These are phyloP conservation scores for Lasioglossum leucozonium DNA, from an alignment of 2,888 invertebrate genomes.

Conservation along the genomic window DNA sequence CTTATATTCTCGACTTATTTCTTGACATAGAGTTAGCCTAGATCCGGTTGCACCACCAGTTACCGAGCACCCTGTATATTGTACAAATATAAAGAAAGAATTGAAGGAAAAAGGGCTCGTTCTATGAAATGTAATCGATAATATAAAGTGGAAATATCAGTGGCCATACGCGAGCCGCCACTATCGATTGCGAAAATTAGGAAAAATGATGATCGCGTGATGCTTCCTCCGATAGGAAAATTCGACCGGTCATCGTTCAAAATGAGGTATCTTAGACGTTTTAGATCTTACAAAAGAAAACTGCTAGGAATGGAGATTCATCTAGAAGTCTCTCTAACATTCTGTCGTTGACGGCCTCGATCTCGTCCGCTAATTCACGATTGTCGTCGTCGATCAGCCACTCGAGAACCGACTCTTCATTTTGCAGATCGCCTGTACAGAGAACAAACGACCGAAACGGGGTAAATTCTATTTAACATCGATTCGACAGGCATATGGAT, in stretches of 20 bases:
- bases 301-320: constrained; percentile 94
- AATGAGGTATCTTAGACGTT: not conserved
- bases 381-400: constrained; percentile 98
- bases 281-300: constrained; percentile 92
- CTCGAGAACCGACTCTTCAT: constrained; percentile 95
- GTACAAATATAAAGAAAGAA: too few species aligned
- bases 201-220: too few species aligned
- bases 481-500: not conserved
- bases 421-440: constrained; percentile 92
- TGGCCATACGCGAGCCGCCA: too few species aligned
- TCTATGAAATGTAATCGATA: too few species aligned
- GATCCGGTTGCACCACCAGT: too few species aligned
- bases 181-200: not conserved
- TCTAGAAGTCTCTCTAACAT: constrained; percentile 94
- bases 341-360: constrained; percentile 95
- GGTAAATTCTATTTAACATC: not conserved
- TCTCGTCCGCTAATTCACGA: constrained; percentile 96
- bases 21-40: too few species aligned
- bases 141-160: too few species aligned
- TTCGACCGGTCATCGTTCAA: not conserved
- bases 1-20: too few species aligned
- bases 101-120: too few species aligned
- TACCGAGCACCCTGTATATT: too few species aligned
- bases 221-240: not conserved
- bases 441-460: not conserved